These are phyloP conservation scores for Linepithema humile DNA, from an alignment of 1,140 invertebrate genomes.

Conservation along the genomic window DNA sequence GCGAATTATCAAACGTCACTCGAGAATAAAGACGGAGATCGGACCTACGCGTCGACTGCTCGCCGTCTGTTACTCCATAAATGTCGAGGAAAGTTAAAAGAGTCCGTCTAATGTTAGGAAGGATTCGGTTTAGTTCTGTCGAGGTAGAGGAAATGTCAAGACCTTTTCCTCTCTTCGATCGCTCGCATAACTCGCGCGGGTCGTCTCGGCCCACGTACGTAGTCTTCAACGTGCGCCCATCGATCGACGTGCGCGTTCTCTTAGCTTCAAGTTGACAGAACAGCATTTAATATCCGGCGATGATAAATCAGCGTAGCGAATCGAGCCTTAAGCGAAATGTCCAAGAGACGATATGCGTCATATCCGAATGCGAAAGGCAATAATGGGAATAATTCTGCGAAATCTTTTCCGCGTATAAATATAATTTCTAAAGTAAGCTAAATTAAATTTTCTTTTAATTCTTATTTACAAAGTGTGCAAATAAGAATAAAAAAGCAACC, in stretches of 20 bases:
- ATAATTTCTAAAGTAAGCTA: not conserved
- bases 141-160: slow-evolving; percentile 70
- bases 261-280: slow-evolving; percentile 28
- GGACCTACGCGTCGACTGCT: not conserved
- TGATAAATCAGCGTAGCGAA: slow-evolving; percentile 44
- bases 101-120: slow-evolving; percentile 70
- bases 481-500: not conserved
- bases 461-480: not conserved
- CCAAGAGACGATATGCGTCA: slow-evolving; percentile 10
- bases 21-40: not conserved
- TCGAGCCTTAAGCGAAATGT: slow-evolving; percentile 17
- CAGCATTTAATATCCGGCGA: slow-evolving; percentile 42
- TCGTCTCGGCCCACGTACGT: slow-evolving; percentile 33
- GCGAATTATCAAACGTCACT: slow-evolving; percentile 32
- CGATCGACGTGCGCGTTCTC: slow-evolving; percentile 42
- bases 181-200: slow-evolving; percentile 41
- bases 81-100: slow-evolving; percentile 30
- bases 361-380: not conserved
- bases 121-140: slow-evolving; percentile 64
- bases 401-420: not conserved
- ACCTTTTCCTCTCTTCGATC: slow-evolving; percentile 66
- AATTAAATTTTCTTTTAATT: too few species aligned
- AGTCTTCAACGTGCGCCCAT: slow-evolving; percentile 43
- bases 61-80: slow-evolving; percentile 25
- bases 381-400: slow-evolving; percentile 14